Evolutionary conservation across 2,888 invertebrate genomes (phyloP).

Genomic region (Noctuana brunneofusca): DNA sequence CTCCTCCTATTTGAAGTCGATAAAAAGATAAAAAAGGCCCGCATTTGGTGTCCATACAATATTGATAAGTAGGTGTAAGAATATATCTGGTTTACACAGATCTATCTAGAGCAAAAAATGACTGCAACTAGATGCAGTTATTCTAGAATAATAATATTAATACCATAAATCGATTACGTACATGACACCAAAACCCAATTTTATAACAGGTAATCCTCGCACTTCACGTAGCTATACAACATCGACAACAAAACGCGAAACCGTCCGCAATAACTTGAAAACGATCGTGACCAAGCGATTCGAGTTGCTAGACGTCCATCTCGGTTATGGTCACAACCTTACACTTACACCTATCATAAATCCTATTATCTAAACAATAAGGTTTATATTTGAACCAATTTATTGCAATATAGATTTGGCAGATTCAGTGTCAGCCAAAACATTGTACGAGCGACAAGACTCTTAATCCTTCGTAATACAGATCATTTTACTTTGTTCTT

Average conservation of each 20-base stretch:
- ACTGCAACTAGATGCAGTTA: no score
- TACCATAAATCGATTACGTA: no score
- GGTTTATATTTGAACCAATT: background rate
- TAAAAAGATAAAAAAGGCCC: no score
- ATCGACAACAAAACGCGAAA: conserved; percentile 20
- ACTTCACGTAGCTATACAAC: background rate
- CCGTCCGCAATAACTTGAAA: conserved; percentile 23
- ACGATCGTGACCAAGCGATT: conserved; percentile 29
- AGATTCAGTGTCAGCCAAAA: conserved; percentile 5
- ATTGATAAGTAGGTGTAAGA: no score
- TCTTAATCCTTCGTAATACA: background rate
- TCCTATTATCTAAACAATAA: background rate
- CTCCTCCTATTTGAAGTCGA: no score
- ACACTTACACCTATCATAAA: background rate
- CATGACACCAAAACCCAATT: no score
- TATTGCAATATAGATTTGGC: background rate
- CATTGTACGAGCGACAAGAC: background rate
- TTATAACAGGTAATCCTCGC: conserved; percentile 2
- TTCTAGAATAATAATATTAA: no score
- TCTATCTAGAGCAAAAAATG: no score
- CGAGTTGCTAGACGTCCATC: background rate
- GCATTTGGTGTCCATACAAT: no score
- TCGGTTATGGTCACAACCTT: background rate
- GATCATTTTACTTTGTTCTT: background rate
- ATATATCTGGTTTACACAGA: no score